Base-by-base conservation (phyloP, 2,888 invertebrate genomes). In the Lordiphosa andalusiaca region DNA sequence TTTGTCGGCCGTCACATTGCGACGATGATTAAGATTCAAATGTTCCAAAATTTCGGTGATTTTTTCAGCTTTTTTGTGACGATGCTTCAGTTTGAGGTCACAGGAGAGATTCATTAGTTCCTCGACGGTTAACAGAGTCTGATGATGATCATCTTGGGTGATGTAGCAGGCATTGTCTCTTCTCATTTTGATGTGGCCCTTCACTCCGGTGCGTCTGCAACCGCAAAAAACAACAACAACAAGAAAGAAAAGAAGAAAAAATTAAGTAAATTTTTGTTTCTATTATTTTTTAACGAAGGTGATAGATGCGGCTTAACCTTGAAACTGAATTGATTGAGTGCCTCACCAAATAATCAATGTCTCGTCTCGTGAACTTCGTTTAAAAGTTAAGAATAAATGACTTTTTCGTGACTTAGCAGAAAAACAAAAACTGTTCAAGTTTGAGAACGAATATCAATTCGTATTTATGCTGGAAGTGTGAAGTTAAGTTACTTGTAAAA, bases 21-120 rank as follows among this genome's bases (percentile, higher is more conserved):
- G 86, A 1, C 90, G 75, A 71, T 90, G 89, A 67, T 88, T 87
- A 23, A 90, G 71, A 73, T 87, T 75, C 0, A 90, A 80, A 73
- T 88, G 88, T 38, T 73, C 74, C 10, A 90, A 75, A 51, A 89
- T 90, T 33, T 89, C 88, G 3, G 77, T 83, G 0, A 90, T 73
- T n/a, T 87, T 47, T 16, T 85, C 81, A 0, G 71, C 61, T 61
- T 87, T 87, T 13, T 81, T 74, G 42, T 72, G 71, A 6, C 69
- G 57, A 3, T 75, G 71, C 64, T 87, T 88, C n/a, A 95, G 90
- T 86, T 96, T 95, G 23, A 96, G 90, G 61, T 92, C 92, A 36
- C 95, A 94, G 0, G 95, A 94, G 50, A 95, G 93, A 89, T 93
- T 92, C 93, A 96, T 94, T 9, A 94, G 91, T 87, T 96, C 96